These are phyloP conservation scores for Drosophila emarginata DNA, from an alignment of 2,888 invertebrate species.

Conservation along the genomic window DNA sequence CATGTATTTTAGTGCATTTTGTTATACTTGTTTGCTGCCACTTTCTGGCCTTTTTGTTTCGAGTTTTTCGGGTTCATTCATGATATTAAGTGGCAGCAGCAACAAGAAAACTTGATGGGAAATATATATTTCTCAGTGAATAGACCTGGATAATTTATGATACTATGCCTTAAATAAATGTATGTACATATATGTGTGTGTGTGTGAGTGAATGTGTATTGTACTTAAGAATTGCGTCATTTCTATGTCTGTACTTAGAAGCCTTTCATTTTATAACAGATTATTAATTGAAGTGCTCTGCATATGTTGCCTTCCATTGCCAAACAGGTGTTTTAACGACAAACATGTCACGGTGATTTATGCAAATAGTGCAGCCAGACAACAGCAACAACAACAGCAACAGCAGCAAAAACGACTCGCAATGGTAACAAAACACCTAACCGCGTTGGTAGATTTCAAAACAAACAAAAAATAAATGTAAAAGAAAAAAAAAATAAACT, in stretches of 20 bases:
- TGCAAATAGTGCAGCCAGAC: slow-evolving; percentile 55
- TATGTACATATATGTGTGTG: neutral
- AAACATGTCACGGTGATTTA: slow-evolving; percentile 61
- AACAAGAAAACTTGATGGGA: slow-evolving; percentile 8
- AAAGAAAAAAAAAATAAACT: slow-evolving; percentile 11
- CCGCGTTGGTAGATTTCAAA: slow-evolving; percentile 36
- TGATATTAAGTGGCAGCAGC: slow-evolving; percentile 11
- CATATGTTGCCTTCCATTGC: slow-evolving; percentile 12
- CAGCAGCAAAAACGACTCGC: neutral
- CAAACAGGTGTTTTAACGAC: slow-evolving; percentile 61
- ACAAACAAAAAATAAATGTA: slow-evolving; percentile 10
- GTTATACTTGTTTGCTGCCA: slow-evolving; percentile 10
- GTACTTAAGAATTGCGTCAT: slow-evolving; percentile 15
- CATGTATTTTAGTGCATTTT: slow-evolving; percentile 20
- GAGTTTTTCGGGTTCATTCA: slow-evolving; percentile 27
- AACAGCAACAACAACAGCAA: slow-evolving; percentile 6
- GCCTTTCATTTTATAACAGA: slow-evolving; percentile 9
- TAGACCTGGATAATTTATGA: neutral
- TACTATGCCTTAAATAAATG: slow-evolving; percentile 2
- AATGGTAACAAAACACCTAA: slow-evolving; percentile 30
- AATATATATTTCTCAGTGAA: neutral
- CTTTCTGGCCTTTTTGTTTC: slow-evolving; percentile 7
- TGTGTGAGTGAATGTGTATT: neutral
- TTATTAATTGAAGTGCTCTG: slow-evolving; percentile 18
- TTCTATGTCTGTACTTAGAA: neutral